Evolutionary conservation across 2,888 invertebrate species (phyloP).

Genomic region (Ischnura elegans): DNA sequence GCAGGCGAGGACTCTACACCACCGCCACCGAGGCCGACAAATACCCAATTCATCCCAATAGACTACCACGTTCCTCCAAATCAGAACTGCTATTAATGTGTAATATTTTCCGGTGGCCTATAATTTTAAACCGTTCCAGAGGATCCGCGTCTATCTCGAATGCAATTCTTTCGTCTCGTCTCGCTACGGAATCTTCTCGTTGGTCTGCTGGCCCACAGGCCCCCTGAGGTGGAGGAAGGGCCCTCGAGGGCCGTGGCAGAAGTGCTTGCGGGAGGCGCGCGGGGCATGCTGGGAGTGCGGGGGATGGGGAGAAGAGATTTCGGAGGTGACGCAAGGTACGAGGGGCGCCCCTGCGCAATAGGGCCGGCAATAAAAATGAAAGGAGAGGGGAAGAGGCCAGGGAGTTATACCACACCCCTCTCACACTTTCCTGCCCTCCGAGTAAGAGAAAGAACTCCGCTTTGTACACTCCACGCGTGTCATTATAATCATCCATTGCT

Average conservation of each 20-base stretch:
- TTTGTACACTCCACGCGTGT: no score
- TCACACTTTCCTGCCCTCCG: background rate
- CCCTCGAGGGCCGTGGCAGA: background rate
- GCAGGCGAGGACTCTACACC: no score
- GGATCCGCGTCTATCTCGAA: no score
- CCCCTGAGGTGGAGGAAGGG: background rate
- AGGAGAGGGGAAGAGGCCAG: background rate
- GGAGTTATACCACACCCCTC: background rate
- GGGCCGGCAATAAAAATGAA: constrained; percentile 62
- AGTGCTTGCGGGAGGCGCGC: background rate
- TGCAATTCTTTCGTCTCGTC: background rate
- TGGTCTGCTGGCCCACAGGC: background rate
- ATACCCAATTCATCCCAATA: no score
- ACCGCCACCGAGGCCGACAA: no score
- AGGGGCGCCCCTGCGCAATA: constrained; percentile 52
- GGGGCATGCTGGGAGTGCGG: background rate
- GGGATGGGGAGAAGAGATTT: background rate
- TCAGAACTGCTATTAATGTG: no score
- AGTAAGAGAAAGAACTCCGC: no score
- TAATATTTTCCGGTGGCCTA: no score
- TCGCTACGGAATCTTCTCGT: background rate
- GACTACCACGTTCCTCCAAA: no score
- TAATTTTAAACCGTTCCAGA: no score
- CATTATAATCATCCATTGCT: no score
- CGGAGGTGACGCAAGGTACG: background rate